Base-by-base conservation (phyloP, 2,797 vertebrate species). In the Podarcis siculus region DNA sequence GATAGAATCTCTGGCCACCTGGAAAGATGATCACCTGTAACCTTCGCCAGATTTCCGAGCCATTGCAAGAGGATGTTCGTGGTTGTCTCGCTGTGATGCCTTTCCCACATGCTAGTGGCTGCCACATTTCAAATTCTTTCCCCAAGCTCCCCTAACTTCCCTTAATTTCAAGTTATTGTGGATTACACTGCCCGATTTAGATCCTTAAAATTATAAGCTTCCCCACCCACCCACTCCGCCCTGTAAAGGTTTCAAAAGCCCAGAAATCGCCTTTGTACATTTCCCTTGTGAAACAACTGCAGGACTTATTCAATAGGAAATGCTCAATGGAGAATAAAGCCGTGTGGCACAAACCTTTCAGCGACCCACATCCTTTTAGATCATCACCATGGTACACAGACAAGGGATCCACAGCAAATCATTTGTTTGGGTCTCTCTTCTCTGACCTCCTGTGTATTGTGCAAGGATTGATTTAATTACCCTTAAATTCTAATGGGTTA, bases 391-490 rank as follows among this genome's bases (percentile, higher is more conserved):
- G 6, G 67, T 92, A 91, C 89, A 66, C 79, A 94, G 8, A 39
- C 79, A 90, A 84, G 21, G 58, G 55, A 85, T 15, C 45, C 37
- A 35, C 45, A 32, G 23, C 32, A 89, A 76, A 49, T 79, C 27
- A 72, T 91, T 91, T 72, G 7, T 2, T n/a, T 71, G 25, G 25
- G 83, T 89, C 23, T 91, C 23, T 4, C 85, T 3, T 27, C 90
- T 88, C 73, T 73, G 76, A 80, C 73, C 87, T 75, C 71, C 82
- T 82, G 79, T 42, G 37, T 39, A 80, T 45, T 32, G 3, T 85
- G 32, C 81, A 82, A 67, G 75, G 69, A 71, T 61, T 88, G 72
- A 87, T 86, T 91, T 91, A 61, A 92, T 92, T 92, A 90, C 76
- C 75, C 55, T 90, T 90, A 91, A 89, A 85, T 89, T n/a, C 45